Evolutionary conservation across 1,140 invertebrate species (phyloP), one percentile per base, ranked within the genome.

Genomic region (Paralvinella palmiformis): DNA sequence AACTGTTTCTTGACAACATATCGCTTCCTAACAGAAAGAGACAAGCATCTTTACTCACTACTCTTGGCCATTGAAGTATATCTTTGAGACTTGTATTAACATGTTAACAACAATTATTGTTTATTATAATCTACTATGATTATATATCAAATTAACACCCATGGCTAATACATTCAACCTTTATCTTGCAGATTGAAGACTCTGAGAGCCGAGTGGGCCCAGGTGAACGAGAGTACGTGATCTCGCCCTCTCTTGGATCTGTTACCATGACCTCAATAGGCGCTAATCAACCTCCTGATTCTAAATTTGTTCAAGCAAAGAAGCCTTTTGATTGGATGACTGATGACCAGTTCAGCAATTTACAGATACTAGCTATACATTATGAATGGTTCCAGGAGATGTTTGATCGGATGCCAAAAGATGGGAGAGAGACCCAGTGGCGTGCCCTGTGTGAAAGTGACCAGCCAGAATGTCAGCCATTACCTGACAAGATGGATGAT

Each of bases 311-410:
- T 33, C 69, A 75, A 48, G 66, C 72, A 32, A 81, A 79, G 70
- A 81, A 81, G 59, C 74, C 77, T n/a, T 81, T 81, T 71, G 79
- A 80, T 59, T 81, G 79, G 79, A 81, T 81, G 79, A 71, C 72
- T 7, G 79, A 81, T 63, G 79, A 81, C 33, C 76, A 78, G 70
- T 81, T 77, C 68, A 69, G 75, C 63, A 81, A 81, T 61, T 67
- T 81, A n/a, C 79, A 81, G 70, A 69, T 71, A 7, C 66, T 77
- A 7, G 75, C 73, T 10, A 71, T 68, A 31, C 68, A 75, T 41
- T 73, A 72, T 64, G 70, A 73, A 32, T 75, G 72, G 71, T 75
- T 73, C 68, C 59, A 64, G 24, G 65, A 67, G 7, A 65, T 65
- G 63, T 65, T 67, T 55, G 65, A 67, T 32, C 69, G 77, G 15